Evolutionary conservation across 2,797 vertebrate genomes (phyloP).

Genomic region (Ptychadena robeensis): DNA sequence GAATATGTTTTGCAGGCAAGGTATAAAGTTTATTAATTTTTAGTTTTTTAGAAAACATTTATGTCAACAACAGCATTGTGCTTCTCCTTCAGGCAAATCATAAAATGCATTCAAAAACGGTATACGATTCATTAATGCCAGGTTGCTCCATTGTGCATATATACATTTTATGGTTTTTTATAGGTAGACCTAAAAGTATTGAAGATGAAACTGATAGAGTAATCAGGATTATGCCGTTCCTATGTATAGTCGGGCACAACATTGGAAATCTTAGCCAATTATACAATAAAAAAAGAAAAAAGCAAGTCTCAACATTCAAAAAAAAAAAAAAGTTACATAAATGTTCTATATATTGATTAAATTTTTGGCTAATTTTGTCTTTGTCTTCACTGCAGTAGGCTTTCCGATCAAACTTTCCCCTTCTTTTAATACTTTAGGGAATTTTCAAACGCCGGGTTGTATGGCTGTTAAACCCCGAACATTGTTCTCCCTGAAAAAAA

Average conservation of each 20-base stretch:
- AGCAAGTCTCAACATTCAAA: conserved; percentile 85
- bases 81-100: conserved; percentile 59
- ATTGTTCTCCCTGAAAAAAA: conserved; percentile 99
- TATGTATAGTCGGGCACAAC: conserved; percentile 29
- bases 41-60: conserved; percentile 76
- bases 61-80: conserved; percentile 79
- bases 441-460: conserved; percentile 99
- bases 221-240: conserved; percentile 35
- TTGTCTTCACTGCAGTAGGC: conserved; percentile 99
- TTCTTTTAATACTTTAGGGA: conserved; percentile 99
- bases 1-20: conserved; percentile 86
- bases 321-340: conserved; percentile 75
- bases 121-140: conserved; percentile 75
- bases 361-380: conserved; percentile 92
- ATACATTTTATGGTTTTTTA: conserved; percentile 70
- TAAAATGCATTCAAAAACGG: conserved; percentile 70
- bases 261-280: conserved; percentile 72
- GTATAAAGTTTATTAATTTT: conserved; percentile 74
- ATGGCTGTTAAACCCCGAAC: conserved; percentile 99
- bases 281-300: conserved; percentile 74
- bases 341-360: conserved; percentile 72
- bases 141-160: conserved; percentile 82
- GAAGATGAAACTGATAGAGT: conserved; percentile 46
- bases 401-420: conserved; percentile 99
- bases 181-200: conserved; percentile 35